Percentiles rank a stretch among this genome's conserved stretches.
phyloP scores from a whole-genome alignment of 2,797 vertebrate species.

The Eulemur coronatus region DNA sequence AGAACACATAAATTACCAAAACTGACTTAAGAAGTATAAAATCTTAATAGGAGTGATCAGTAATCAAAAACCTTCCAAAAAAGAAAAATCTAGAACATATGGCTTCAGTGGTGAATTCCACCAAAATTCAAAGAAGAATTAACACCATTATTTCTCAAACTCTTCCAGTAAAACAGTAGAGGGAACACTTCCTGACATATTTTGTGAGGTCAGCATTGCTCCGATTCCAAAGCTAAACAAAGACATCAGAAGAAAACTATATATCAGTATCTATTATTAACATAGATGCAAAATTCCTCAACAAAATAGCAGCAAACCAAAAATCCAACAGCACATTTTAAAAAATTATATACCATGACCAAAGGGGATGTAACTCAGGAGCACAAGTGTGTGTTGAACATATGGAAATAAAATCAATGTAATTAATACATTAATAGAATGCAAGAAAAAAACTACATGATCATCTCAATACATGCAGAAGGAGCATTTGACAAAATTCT shows the following conservation, averaged over 20 bases:
- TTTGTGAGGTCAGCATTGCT: not conserved
- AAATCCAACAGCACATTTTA: not conserved
- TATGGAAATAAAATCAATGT: not conserved
- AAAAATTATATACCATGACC: not conserved
- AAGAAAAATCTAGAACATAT: not conserved
- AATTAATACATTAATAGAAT: not conserved
- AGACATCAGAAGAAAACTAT: slow-evolving; percentile 10
- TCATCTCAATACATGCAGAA: not conserved
- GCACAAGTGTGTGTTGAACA: not conserved
- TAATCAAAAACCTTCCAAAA: not conserved
- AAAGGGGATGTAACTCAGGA: not conserved
- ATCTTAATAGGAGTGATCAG: not conserved
- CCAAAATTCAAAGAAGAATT: not conserved
- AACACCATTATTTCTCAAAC: not conserved
- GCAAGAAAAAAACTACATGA: not conserved
- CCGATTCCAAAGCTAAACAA: not conserved
- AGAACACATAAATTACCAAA: not conserved
- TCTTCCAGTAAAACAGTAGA: not conserved
- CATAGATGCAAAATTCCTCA: not conserved
- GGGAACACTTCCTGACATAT: not conserved
- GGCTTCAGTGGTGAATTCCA: not conserved
- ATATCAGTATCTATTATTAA: not conserved
- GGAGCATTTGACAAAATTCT: not conserved
- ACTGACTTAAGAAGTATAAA: not conserved
- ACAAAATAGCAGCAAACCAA: not conserved